Percentiles rank a stretch among this genome's conserved stretches.
These are phyloP conservation scores for Helicoverpa armigera DNA, from an alignment of 1,140 invertebrate genomes.

Conservation along the genomic window DNA sequence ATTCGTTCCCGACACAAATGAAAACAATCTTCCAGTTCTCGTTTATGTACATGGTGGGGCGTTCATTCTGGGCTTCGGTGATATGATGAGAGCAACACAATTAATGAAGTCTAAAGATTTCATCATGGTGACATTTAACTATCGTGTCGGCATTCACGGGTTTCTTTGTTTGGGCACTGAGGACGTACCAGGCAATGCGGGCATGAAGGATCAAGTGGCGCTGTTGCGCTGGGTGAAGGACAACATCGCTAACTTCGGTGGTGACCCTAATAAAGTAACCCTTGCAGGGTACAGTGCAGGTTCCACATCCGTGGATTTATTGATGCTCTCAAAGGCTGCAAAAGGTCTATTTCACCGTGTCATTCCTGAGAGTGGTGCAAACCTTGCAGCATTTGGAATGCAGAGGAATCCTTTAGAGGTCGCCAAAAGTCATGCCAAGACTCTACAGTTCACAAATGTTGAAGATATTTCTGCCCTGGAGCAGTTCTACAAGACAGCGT, in stretches of 20 bases:
- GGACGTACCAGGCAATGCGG: constrained; percentile 63
- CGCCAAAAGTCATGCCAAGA: not conserved
- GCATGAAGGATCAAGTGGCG: constrained; percentile 65
- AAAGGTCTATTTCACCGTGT: constrained; percentile 60
- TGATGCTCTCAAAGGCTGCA: constrained; percentile 55
- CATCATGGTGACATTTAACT: constrained; percentile 12
- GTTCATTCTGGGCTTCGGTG: constrained; percentile 55
- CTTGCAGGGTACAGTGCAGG: constrained; percentile 60
- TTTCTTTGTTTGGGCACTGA: constrained; percentile 63
- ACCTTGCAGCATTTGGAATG: constrained; percentile 46
- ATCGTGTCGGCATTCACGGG: not conserved
- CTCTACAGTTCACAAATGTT: not conserved
- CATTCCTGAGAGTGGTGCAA: constrained; percentile 59
- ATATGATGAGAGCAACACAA: constrained; percentile 35
- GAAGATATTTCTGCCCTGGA: not conserved
- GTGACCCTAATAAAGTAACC: constrained; percentile 61
- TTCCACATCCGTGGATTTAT: constrained; percentile 51
- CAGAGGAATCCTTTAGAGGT: constrained; percentile 45
- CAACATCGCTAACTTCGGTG: constrained; percentile 62
- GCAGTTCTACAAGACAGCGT: constrained; percentile 14
- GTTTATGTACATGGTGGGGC: constrained; percentile 67
- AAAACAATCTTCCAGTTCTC: constrained; percentile 69
- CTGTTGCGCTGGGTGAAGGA: constrained; percentile 57
- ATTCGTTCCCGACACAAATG: constrained; percentile 65
- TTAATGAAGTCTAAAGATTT: constrained; percentile 54